These are phyloP conservation scores for Adelosebastes latens DNA, from an alignment of 2,797 vertebrate species.

Conservation along the genomic window DNA sequence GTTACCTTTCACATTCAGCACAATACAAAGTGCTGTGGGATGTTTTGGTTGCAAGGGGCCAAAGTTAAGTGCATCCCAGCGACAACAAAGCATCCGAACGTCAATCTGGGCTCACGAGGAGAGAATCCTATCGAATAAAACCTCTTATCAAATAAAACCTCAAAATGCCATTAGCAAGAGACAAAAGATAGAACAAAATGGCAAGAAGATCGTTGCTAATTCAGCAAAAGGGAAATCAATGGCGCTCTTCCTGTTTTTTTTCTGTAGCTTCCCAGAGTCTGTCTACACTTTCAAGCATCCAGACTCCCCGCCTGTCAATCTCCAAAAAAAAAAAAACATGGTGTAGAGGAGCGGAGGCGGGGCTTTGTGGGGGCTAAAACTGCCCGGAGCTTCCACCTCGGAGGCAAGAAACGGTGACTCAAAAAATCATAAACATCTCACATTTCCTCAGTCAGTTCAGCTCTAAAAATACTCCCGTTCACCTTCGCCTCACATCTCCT, in stretches of 20 bases:
- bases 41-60: conserved; percentile 46
- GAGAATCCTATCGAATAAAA: conserved; percentile 53
- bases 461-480: conserved; percentile 76
- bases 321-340: background rate
- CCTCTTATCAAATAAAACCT: conserved; percentile 65
- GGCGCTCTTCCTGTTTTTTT: conserved; percentile 44
- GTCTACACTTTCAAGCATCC: conserved; percentile 16
- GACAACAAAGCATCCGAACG: conserved; percentile 45
- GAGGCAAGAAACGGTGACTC: conserved; percentile 47
- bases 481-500: conserved; percentile 50
- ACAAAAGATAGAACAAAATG: conserved; percentile 56
- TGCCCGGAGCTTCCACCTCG: conserved; percentile 32
- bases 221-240: conserved; percentile 73
- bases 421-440: conserved; percentile 71
- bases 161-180: conserved; percentile 60
- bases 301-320: conserved; percentile 36
- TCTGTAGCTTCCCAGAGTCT: conserved; percentile 13
- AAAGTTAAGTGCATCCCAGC: conserved; percentile 40
- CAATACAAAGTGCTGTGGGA: conserved; percentile 44
- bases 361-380: background rate
- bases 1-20: conserved; percentile 25
- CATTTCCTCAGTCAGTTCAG: conserved; percentile 61
- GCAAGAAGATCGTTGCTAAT: conserved; percentile 71
- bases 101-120: conserved; percentile 17
- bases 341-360: background rate